Base-by-base conservation (phyloP, 2,113 vertebrate species). In the Seriola quinqueradiata region DNA sequence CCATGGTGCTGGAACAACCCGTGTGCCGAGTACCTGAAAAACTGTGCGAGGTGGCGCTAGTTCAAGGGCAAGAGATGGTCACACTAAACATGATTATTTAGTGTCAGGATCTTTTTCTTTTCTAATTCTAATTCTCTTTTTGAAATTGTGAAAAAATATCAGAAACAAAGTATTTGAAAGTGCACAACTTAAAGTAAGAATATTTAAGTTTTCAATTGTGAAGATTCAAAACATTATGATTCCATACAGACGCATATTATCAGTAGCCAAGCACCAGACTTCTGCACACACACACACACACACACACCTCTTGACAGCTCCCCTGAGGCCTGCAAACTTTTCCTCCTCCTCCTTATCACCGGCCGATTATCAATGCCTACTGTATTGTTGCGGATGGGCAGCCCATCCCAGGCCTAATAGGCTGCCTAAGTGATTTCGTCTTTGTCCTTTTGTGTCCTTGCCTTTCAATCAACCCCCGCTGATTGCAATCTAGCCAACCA, bases 371-470 rank as follows among this genome's bases (percentile, higher is more conserved):
- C 91, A 89, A 79, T 9, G 67, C 75, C 85, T 87, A 90, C 92
- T 88, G 88, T 89, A 90, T 90, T 87, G 89, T 84, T 80, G 86
- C 2, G 57, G 81, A 81, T 76, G 71, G 79, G 76, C 69, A 70
- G 23, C 70, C 81, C 79, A 74, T 91, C 79, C 76, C 67, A 60
- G 76, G 55, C 71, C 87, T 92, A 93, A 90, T 90, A 85, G 86
- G 77, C 85, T 87, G 89, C 88, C 87, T 93, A 92, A 93, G 92
- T 93, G 92, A 84, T 93, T 92, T 79, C 83, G 85, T 79, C 92
- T 93, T 90, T 89, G 91, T 93, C 92, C 92, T 94, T 93, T 93
- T 92, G 90, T 92, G 91, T 92, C 92, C 91, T 94, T 93, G 88
- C 87, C 83, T 93, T 90, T 92, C 93, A 93, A 92, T 94, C 92